Evolutionary conservation across 2,797 vertebrate genomes (phyloP).

Genomic region (Fringilla coelebs): DNA sequence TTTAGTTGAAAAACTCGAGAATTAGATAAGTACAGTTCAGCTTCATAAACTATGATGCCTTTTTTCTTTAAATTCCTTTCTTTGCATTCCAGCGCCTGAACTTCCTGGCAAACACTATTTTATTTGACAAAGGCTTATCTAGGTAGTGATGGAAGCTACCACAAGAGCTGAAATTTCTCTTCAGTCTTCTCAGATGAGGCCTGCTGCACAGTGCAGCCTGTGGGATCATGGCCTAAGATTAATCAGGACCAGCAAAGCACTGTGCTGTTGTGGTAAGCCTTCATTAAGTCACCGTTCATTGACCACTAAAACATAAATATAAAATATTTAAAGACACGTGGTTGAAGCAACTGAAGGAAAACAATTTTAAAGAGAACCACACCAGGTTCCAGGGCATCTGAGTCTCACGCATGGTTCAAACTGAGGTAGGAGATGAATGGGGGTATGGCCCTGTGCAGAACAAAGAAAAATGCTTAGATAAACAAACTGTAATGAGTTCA

Average conservation of each 20-base stretch:
- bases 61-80: no score
- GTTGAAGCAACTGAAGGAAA: neutral
- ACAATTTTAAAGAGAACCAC: neutral
- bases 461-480: neutral
- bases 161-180: neutral
- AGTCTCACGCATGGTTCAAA: neutral
- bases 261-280: neutral
- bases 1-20: neutral
- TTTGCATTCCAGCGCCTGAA: neutral
- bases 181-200: neutral
- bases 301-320: neutral
- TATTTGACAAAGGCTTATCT: neutral
- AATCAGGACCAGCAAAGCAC: neutral
- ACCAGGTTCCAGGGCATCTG: neutral
- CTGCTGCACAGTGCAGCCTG: neutral
- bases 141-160: neutral
- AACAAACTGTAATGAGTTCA: neutral
- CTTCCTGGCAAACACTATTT: neutral
- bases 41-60: neutral
- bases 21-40: neutral
- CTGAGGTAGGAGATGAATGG: neutral
- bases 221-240: neutral
- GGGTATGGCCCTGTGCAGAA: neutral
- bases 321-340: neutral
- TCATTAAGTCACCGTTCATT: neutral